phyloP scores from a whole-genome alignment of 2,888 invertebrate species.

The Microctonus aethiopoides region DNA sequence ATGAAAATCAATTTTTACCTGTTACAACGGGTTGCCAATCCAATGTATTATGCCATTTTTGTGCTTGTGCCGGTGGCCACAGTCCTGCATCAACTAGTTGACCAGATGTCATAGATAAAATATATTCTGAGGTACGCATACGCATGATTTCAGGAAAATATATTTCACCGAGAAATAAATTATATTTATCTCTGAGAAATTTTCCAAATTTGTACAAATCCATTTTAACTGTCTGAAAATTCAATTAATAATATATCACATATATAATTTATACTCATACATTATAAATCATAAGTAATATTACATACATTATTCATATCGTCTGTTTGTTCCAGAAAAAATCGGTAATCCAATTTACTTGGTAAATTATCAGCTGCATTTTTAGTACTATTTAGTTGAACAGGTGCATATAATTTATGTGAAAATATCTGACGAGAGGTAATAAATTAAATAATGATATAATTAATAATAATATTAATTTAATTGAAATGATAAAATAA shows the following conservation, averaged over 20 bases:
- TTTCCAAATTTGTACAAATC: constrained; percentile 69
- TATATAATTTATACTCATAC: background rate
- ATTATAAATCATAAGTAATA: background rate
- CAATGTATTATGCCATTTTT: constrained; percentile 71
- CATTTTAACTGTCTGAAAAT: constrained; percentile 69
- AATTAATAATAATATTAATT: background rate
- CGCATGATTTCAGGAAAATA: constrained; percentile 63
- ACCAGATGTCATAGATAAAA: constrained; percentile 81
- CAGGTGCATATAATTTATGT: constrained; percentile 51
- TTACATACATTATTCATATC: constrained; percentile 50
- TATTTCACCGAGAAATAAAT: constrained; percentile 66
- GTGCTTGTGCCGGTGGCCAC: constrained; percentile 72
- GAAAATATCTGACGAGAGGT: constrained; percentile 47
- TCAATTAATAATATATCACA: too few relatives aligned
- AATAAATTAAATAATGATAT: background rate
- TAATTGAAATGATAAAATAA: background rate
- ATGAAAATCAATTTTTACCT: constrained; percentile 17
- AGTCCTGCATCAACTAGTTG: constrained; percentile 76
- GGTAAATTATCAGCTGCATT: constrained; percentile 32
- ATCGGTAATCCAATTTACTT: constrained; percentile 44
- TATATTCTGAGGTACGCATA: constrained; percentile 75
- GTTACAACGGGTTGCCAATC: constrained; percentile 78
- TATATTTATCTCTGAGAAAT: constrained; percentile 68
- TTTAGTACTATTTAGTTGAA: constrained; percentile 28
- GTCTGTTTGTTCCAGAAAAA: constrained; percentile 43